Evolutionary conservation across 2,797 vertebrate species (phyloP), one percentile per base, ranked within the genome.

Genomic region (Rhinichthys osculus): DNA sequence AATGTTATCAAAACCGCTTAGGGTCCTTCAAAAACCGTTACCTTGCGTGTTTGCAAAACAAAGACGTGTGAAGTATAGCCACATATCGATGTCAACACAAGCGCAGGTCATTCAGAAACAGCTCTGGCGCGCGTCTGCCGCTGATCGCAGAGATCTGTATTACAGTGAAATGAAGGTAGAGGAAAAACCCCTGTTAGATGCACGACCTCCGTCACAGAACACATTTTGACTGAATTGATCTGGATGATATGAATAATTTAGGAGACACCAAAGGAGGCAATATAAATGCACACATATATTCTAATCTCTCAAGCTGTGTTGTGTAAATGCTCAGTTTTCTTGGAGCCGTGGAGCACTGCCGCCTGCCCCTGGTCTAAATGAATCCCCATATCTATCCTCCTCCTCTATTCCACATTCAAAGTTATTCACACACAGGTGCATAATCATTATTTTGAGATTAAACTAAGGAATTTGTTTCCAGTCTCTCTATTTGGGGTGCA

Each of bases 271-370:
- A 95, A 95, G 93, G 91, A 95, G 94, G 94, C 94, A 94, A 95
- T 96, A 95, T 95, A 95, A 96, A 96, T 95, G 94, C 95, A 96
- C 93, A 95, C 93, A 92, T 94, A 95, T 93, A 95, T 95, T 95
- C 92, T 95, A 94, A 95, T 95, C 93, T 94, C 86, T 91, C 87
- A 86, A 89, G 84, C 86, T 87, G 84, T 88, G 90, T 89, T 90
- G 91, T 81, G 85, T 89, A 90, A 92, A 92, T 70, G 90, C 90
- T 90, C 87, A 90, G 90, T 92, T 93, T 89, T 87, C 90, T 89
- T 89, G 84, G 87, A 85, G 87, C 69, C 84, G 85, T 88, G 90
- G 90, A 92, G 87, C 87, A 78, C 84, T 85, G 86, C 38, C 78
- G 86, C 82, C 87, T 89, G 89, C 88, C 87, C 81, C 81, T 66